Base-by-base conservation (phyloP, 2,113 vertebrate genomes). In the Scomber japonicus region DNA sequence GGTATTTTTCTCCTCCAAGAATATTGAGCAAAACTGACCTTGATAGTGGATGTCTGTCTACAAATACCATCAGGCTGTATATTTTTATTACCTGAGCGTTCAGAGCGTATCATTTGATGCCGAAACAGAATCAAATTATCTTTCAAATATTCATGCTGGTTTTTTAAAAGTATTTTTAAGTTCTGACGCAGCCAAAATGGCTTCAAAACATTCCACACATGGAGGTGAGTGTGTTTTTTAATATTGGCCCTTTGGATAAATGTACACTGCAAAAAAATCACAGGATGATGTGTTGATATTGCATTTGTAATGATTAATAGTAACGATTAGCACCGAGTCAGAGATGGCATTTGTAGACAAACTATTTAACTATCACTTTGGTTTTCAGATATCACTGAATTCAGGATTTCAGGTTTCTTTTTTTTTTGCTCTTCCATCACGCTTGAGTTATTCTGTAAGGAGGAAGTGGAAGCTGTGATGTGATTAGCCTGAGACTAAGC, bases 261-360 rank as follows among this genome's bases (percentile, higher is more conserved):
- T 3, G 55, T 31, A 70, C 17, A 31, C 59, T n/a, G 63, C 48
- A 62, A 24, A 62, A 24, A 46, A 75, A 61, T 90, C 88, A 91
- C 92, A 93, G 88, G 88, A 80, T 49, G 46, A 65, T 1, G 86
- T 87, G 88, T 27, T 92, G 78, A 31, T 89, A 88, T 92, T 91
- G 91, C 89, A 88, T 92, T 77, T 51, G 0, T 35, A 35, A 35
- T 8, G 6, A 5, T 35, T 35, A 35, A 8, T 8, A 24, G 71
- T 64, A 30, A 82, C 19, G 40, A 70, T 86, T 87, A 92, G 91
- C 92, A 92, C 92, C 86, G 17, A 66, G 85, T 72, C 55, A 9
- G 30, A 19, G 63, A 59, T 60, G 71, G 74, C 48, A 75, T 84
- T 64, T 83, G 80, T n/a, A 81, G 78, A 87, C 80, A 82, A 87